Percentiles rank a stretch among this genome's conserved stretches.
phyloP scores from a whole-genome alignment of 1,140 invertebrate genomes.

The Drosophila navojoa region DNA sequence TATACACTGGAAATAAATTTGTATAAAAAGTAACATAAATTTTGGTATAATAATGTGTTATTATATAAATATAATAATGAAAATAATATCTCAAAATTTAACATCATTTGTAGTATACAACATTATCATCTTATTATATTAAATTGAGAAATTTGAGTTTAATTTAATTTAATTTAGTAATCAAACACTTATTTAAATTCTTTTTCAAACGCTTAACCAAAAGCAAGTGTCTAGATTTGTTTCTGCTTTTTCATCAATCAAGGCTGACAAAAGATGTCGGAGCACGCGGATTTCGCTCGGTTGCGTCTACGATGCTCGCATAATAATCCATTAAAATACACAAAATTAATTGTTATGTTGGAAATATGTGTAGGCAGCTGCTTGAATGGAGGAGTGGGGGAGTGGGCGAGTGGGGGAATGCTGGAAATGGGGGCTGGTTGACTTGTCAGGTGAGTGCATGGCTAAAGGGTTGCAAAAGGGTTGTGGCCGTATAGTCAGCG shows the following conservation, averaged over 20 bases:
- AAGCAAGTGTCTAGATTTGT: background rate
- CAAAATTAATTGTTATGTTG: slow-evolving; percentile 77
- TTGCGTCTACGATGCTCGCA: slow-evolving; percentile 51
- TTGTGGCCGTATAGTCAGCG: slow-evolving; percentile 31
- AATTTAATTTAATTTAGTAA: too few species aligned
- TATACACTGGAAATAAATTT: too few species aligned
- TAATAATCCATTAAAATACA: slow-evolving; percentile 76
- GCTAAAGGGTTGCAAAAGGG: slow-evolving; percentile 33
- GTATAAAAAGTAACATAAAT: too few species aligned
- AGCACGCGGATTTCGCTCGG: slow-evolving; percentile 48
- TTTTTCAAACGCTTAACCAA: too few species aligned
- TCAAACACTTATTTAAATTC: too few species aligned
- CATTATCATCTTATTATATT: too few species aligned
- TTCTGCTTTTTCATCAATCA: slow-evolving; percentile 58
- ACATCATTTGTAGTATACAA: too few species aligned
- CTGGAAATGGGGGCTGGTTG: background rate
- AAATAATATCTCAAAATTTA: too few species aligned
- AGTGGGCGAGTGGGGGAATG: background rate
- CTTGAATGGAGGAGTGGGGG: slow-evolving; percentile 7
- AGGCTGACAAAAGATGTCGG: slow-evolving; percentile 25
- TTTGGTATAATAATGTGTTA: too few species aligned
- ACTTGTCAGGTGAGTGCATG: slow-evolving; percentile 34
- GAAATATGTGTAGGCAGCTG: slow-evolving; percentile 47
- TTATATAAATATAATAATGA: too few species aligned
- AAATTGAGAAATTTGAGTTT: too few species aligned